Evolutionary conservation across 2,113 vertebrate species (phyloP).

Genomic region (Mesitornis unicolor): DNA sequence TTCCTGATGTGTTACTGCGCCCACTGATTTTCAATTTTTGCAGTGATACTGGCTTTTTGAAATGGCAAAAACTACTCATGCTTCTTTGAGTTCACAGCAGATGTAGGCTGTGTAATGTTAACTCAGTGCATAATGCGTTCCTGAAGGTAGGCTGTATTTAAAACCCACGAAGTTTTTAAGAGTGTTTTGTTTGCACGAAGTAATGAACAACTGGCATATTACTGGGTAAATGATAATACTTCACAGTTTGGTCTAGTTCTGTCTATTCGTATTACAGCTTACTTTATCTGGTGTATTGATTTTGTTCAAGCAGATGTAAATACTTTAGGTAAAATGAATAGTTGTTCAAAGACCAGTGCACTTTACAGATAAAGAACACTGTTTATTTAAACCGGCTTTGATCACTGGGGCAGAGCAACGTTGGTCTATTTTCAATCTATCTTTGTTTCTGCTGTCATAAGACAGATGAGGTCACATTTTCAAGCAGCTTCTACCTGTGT

Average conservation of each 20-base stretch:
- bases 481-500: constrained; percentile 44
- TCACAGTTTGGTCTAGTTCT: constrained; percentile 10
- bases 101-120: constrained; percentile 52
- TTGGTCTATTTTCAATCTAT: constrained; percentile 47
- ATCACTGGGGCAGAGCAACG: constrained; percentile 61
- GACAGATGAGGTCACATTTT: constrained; percentile 60
- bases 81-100: constrained; percentile 23
- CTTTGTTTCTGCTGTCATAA: constrained; percentile 62
- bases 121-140: constrained; percentile 21
- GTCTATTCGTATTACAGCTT: constrained; percentile 6
- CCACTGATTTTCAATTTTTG: constrained; percentile 54
- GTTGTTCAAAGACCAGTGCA: constrained; percentile 64
- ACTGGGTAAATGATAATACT: constrained; percentile 13
- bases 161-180: constrained; percentile 36
- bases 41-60: constrained; percentile 23
- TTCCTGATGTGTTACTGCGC: constrained; percentile 8
- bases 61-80: constrained; percentile 54
- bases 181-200: constrained; percentile 33
- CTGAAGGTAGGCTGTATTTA: constrained; percentile 48
- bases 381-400: constrained; percentile 73
- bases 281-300: constrained; percentile 35
- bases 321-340: constrained; percentile 62
- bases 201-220: constrained; percentile 31
- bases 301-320: constrained; percentile 69
- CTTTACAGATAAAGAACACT: constrained; percentile 68